A percentile compares a stretch with the other conserved stretches of the same genome.
Evolutionary conservation across 2,888 invertebrate species (phyloP).

Genomic region (Mellilla xanthometata): DNA sequence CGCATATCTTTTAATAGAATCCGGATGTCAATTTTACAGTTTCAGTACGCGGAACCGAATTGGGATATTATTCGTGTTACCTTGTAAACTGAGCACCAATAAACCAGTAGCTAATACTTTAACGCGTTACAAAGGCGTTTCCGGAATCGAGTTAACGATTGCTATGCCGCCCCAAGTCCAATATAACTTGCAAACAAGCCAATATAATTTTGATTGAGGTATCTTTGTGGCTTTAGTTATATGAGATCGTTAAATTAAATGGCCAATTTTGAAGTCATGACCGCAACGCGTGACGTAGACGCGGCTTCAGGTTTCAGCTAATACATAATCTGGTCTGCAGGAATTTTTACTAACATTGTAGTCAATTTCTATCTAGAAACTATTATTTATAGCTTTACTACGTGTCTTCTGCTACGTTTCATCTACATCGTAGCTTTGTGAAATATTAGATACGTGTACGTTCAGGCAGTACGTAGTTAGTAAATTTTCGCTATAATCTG

Average conservation of each 20-base stretch:
- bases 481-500: no score
- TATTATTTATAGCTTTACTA: no score
- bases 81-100: neutral
- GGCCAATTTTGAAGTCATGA: constrained; percentile 8
- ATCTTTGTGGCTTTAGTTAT: constrained; percentile 7
- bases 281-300: constrained; percentile 4
- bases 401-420: no score
- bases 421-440: no score
- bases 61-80: neutral
- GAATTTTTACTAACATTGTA: no score
- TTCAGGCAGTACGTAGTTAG: no score
- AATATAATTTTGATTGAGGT: constrained; percentile 9
- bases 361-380: no score
- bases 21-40: no score
- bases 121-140: constrained; percentile 4
- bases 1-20: no score
- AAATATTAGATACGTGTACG: no score
- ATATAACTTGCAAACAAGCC: constrained; percentile 11
- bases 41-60: neutral
- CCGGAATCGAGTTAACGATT: constrained; percentile 6
- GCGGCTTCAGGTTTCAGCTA: no score
- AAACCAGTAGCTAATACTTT: neutral
- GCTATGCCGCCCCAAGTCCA: constrained; percentile 5
- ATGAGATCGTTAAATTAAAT: constrained; percentile 11
- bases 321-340: no score